These are phyloP conservation scores for Corythoichthys intestinalis DNA, from an alignment of 2,113 vertebrate species.

Conservation along the genomic window DNA sequence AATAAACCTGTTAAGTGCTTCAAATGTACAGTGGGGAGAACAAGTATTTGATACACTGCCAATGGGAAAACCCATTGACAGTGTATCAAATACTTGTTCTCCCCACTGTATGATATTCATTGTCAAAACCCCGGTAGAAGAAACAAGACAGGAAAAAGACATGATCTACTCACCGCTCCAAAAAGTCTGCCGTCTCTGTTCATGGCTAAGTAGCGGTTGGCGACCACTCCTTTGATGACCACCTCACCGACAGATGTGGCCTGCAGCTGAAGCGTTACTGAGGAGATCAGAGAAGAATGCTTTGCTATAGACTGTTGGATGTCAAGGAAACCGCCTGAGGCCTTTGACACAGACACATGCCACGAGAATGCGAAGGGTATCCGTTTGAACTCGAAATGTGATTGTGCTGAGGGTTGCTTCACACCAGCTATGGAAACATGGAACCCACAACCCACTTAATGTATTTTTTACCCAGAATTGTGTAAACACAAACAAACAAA, in stretches of 20 bases:
- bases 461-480: not conserved
- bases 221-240: slow-evolving; percentile 88
- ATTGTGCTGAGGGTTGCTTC: not conserved
- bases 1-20: not conserved
- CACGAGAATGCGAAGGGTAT: not conserved
- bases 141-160: rapidly evolving
- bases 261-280: slow-evolving; percentile 94
- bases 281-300: slow-evolving; percentile 10
- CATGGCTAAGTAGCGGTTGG: slow-evolving; percentile 95
- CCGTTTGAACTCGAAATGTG: not conserved
- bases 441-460: not conserved
- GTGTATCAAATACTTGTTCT: too few relatives aligned
- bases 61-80: too few relatives aligned
- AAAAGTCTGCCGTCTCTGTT: slow-evolving; percentile 88
- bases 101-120: not conserved
- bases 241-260: slow-evolving; percentile 91
- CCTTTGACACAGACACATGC: not conserved
- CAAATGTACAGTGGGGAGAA: not conserved
- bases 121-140: not conserved
- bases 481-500: not conserved
- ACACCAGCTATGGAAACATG: not conserved
- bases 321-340: not conserved
- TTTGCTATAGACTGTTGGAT: not conserved
- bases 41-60: too few relatives aligned
- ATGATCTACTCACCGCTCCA: slow-evolving; percentile 79